Conservation (phyloP, 2,797 vertebrate genomes). For the Urophycis tenuis region DNA sequence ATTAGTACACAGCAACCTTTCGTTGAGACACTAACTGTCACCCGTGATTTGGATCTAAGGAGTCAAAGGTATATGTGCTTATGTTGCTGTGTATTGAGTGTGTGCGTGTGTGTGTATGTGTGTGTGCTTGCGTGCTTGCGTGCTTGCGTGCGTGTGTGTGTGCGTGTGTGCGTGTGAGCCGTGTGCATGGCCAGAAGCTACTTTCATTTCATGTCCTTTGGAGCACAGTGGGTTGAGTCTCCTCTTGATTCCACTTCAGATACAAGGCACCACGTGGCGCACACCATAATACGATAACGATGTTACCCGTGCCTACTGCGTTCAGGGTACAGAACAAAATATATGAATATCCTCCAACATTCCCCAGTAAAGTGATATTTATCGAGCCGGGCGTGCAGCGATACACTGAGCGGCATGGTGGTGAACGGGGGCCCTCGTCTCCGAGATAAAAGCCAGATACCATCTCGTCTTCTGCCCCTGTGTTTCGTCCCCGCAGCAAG, state of each 20-base stretch:
- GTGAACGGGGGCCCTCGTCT: neutral
- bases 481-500: conserved; percentile 33
- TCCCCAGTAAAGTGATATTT: neutral
- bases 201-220: neutral
- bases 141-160: neutral
- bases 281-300: neutral
- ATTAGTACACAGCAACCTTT: conserved; percentile 54
- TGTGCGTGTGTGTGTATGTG: neutral
- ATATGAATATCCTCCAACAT: neutral
- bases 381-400: neutral
- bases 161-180: neutral
- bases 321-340: neutral
- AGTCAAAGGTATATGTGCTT: conserved; percentile 1
- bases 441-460: neutral
- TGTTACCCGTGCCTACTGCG: neutral
- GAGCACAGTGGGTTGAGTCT: neutral
- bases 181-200: neutral
- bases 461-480: neutral
- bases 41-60: conserved; percentile 41
- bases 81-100: neutral
- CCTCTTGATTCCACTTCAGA: neutral
- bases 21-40: conserved; percentile 49
- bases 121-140: neutral
- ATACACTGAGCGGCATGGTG: neutral
- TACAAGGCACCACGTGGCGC: neutral